Evolutionary conservation across 2,113 vertebrate genomes (phyloP).

Genomic region (Neotoma lepida): DNA sequence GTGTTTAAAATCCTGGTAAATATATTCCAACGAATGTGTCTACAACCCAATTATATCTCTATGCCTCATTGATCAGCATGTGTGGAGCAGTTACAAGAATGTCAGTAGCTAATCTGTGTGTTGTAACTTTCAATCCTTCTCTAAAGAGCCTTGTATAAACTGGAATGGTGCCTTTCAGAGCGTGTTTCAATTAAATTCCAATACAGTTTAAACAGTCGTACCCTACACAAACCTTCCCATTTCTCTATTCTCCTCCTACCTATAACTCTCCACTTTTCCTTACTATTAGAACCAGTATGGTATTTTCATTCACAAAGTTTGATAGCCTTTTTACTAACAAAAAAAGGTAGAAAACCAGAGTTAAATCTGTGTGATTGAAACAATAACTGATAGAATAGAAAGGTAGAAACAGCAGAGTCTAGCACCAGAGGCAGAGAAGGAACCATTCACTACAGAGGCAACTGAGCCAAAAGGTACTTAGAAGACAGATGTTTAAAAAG

Average conservation of each 20-base stretch:
- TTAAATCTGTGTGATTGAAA: background rate
- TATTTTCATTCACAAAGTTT: background rate
- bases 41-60: conserved; percentile 66
- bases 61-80: conserved; percentile 60
- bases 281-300: background rate
- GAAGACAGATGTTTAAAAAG: background rate
- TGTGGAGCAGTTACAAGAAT: conserved; percentile 30
- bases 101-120: conserved; percentile 43
- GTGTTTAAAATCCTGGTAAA: conserved; percentile 54
- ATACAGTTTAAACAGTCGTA: background rate
- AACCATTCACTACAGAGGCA: background rate
- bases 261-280: rapidly evolving
- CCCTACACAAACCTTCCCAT: rapidly evolving
- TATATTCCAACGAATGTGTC: conserved; percentile 49
- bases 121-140: conserved; percentile 49
- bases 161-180: background rate
- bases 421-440: background rate
- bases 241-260: background rate
- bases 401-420: background rate
- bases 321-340: background rate
- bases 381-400: background rate
- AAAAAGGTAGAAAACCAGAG: background rate
- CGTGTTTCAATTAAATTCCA: conserved; percentile 5
- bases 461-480: too few relatives aligned
- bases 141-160: conserved; percentile 46